Evolutionary conservation across 2,113 vertebrate species (phyloP).

Genomic region (Grammomys dolichurus): DNA sequence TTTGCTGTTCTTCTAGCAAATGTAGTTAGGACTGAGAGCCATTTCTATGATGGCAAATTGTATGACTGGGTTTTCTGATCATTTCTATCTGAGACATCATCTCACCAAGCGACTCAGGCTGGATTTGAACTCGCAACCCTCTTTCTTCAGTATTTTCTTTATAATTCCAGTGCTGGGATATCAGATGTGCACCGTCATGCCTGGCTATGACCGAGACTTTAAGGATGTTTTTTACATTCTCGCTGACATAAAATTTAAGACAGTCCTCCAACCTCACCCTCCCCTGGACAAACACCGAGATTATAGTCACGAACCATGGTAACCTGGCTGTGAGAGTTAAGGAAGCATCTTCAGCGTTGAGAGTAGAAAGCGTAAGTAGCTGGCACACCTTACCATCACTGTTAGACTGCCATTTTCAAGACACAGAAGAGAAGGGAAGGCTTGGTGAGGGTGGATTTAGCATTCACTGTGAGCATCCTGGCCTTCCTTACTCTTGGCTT

Average conservation of each 20-base stretch:
- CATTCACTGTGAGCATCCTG: neutral
- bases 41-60: conserved; percentile 36
- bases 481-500: neutral
- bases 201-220: neutral
- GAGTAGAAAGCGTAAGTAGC: conserved; percentile 53
- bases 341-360: conserved; percentile 57
- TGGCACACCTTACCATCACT: conserved; percentile 25
- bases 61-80: conserved; percentile 43
- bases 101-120: neutral
- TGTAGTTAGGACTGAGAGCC: conserved; percentile 37
- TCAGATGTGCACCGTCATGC: neutral
- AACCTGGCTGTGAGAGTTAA: neutral
- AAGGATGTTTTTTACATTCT: neutral
- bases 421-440: neutral
- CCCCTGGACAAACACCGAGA: neutral
- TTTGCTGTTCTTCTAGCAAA: conserved; percentile 56
- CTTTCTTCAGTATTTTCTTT: neutral
- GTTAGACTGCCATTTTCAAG: neutral
- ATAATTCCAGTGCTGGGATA: neutral
- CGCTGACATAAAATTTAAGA: neutral
- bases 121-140: neutral
- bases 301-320: neutral
- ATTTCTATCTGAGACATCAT: neutral
- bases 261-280: neutral
- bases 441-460: neutral